phyloP scores from a whole-genome alignment of 2,888 invertebrate species.

The Ophioninae sp. region DNA sequence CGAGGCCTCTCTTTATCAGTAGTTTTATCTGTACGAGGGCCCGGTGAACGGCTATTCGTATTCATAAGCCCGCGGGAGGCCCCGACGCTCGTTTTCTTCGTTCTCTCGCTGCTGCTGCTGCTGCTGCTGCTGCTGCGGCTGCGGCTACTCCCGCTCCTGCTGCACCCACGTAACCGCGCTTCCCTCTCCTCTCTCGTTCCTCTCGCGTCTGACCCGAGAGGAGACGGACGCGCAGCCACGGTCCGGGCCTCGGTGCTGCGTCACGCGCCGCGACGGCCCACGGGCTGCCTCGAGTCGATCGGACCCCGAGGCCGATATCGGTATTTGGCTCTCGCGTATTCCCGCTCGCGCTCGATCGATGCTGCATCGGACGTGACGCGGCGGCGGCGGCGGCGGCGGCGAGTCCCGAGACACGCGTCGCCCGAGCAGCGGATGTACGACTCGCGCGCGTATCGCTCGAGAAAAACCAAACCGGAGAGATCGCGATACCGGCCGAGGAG shows the following conservation, averaged over 20 bases:
- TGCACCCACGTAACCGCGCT: conserved; percentile 44
- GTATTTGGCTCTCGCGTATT: conserved; percentile 26
- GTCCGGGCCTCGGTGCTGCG: conserved; percentile 34
- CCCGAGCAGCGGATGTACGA: conserved; percentile 54
- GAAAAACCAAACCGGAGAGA: conserved; percentile 32
- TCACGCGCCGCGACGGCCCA: conserved; percentile 31
- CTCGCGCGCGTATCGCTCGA: conserved; percentile 28
- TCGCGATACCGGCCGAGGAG: too few species aligned
- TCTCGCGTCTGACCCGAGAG: conserved; percentile 31
- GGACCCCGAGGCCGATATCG: conserved; percentile 37
- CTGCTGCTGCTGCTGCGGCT: too few species aligned
- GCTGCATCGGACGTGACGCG: conserved; percentile 65
- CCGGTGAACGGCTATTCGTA: conserved; percentile 81
- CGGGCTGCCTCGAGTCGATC: conserved; percentile 48
- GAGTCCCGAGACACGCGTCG: conserved; percentile 62
- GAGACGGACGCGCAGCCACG: too few species aligned
- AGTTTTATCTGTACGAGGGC: conserved; percentile 78
- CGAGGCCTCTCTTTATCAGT: conserved; percentile 75
- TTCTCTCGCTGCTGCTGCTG: conserved; percentile 46
- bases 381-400: conserved; percentile 68
- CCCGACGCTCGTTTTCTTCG: conserved; percentile 77
- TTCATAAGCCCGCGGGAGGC: conserved; percentile 81
- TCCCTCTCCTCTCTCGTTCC: not conserved
- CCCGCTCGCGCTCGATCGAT: conserved; percentile 29
- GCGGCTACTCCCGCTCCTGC: too few species aligned